Evolutionary conservation across 2,113 vertebrate genomes (phyloP).

Genomic region (Callopanchax toddi): DNA sequence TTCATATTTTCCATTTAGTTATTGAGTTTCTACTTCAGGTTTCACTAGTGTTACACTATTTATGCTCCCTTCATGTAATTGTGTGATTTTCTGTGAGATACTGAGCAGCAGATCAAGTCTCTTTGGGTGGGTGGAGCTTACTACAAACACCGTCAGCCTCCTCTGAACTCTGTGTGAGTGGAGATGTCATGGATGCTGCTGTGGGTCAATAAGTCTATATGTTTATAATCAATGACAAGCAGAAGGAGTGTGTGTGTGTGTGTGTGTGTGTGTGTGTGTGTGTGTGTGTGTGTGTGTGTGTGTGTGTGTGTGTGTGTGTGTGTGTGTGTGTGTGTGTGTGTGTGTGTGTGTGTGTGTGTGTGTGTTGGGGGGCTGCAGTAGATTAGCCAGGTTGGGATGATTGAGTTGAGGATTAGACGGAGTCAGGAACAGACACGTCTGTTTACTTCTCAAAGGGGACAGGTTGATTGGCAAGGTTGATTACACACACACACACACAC

Average conservation of each 20-base stretch:
- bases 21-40: too few relatives aligned
- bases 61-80: neutral
- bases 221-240: constrained; percentile 47
- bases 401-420: constrained; percentile 74
- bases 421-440: constrained; percentile 64
- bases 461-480: constrained; percentile 69
- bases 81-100: neutral
- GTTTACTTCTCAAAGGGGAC: constrained; percentile 68
- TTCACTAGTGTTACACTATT: neutral
- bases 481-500: constrained; percentile 39
- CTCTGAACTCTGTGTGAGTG: constrained; percentile 48
- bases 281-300: constrained; percentile 26
- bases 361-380: constrained; percentile 34
- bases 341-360: constrained; percentile 18
- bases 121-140: constrained; percentile 52
- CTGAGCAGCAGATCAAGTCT: constrained; percentile 54
- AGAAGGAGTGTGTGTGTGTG: constrained; percentile 10
- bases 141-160: constrained; percentile 46
- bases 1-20: neutral
- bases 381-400: constrained; percentile 72
- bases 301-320: constrained; percentile 11
- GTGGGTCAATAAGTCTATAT: constrained; percentile 44
- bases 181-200: constrained; percentile 37
- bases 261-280: neutral
- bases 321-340: constrained; percentile 16